These are phyloP conservation scores for Leuctra nigra DNA, from an alignment of 2,888 invertebrate species.

Conservation along the genomic window DNA sequence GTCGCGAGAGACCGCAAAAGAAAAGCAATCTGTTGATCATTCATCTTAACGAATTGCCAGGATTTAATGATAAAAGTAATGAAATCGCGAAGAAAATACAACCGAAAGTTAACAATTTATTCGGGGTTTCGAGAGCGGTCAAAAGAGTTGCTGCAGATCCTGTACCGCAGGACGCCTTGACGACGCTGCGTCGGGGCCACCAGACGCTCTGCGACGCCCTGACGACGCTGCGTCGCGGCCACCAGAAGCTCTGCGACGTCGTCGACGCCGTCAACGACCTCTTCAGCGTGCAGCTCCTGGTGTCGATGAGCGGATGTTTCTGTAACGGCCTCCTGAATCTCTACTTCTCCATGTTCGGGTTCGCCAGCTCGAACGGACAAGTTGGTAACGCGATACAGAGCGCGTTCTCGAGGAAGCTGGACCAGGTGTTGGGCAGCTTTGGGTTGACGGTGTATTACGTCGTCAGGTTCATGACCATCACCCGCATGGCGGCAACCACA, in stretches of 20 bases:
- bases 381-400: constrained; percentile 1
- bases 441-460: constrained; percentile 3
- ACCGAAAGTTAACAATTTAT: no score
- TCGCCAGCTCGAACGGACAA: neutral
- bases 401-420: neutral
- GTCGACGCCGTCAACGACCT: constrained; percentile 6
- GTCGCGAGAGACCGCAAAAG: no score
- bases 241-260: neutral
- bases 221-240: neutral
- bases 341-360: constrained; percentile 17
- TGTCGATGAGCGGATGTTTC: constrained; percentile 19
- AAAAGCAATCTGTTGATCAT: neutral
- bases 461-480: constrained; percentile 6
- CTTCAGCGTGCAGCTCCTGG: constrained; percentile 1
- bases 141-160: no score
- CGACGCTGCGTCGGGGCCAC: no score
- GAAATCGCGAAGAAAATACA: no score
- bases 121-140: no score
- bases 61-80: no score
- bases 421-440: constrained; percentile 7
- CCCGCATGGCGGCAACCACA: constrained; percentile 10
- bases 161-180: no score
- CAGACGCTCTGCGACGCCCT: no score
- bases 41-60: neutral
- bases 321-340: constrained; percentile 17